Evolutionary conservation across 92 coral and sea anemone species (phyloP), one percentile per base, ranked within the genome.

Genomic region (Epizoanthus stellaris): DNA sequence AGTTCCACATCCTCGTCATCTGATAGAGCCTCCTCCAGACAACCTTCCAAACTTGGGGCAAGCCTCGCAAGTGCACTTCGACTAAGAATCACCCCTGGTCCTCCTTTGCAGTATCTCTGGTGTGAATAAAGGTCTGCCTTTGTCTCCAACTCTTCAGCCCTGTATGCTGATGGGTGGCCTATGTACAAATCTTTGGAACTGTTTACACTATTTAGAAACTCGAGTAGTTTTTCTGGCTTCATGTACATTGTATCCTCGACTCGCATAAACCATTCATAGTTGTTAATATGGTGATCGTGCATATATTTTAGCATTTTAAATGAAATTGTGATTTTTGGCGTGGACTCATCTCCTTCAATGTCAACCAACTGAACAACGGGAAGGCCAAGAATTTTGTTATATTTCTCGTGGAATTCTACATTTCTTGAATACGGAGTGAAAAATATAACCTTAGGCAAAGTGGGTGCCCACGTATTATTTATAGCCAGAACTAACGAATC

Each of bases 291-390:
- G 81, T 96, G 98, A 66, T 92, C 94, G 47, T 92, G 92, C 95
- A 96, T 96, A 65, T 96, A 92, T 89, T 94, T 93, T 25, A 96
- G 87, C 99, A 96, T 96, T 86, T 87, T 94, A 86, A 96, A 94
- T 3, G 98, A 94, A 54, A 92, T 60, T 21, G 88, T 94, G 25
- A 94, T 95, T 82, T 92, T 90, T 13, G 98, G 88, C 14, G 93
- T 85, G 30, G 86, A 82, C 80, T 96, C 99, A 57, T 90, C 98
- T 71, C 95, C 98, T 59, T 93, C 94, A 45, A 90, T 94, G 40
- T 92, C 90, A 20, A 88, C 92, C 36, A 96, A 85, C 60, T 96
- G 98, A 12, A 96, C 95, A 69, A 96, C 82, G 58, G 98, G 96
- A 53, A 96, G 88, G 2, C 99, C 99, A 1, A 96, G 89, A n/a